Evolutionary conservation across 1,140 invertebrate species (phyloP).

Genomic region (Drosophila seguyi): DNA sequence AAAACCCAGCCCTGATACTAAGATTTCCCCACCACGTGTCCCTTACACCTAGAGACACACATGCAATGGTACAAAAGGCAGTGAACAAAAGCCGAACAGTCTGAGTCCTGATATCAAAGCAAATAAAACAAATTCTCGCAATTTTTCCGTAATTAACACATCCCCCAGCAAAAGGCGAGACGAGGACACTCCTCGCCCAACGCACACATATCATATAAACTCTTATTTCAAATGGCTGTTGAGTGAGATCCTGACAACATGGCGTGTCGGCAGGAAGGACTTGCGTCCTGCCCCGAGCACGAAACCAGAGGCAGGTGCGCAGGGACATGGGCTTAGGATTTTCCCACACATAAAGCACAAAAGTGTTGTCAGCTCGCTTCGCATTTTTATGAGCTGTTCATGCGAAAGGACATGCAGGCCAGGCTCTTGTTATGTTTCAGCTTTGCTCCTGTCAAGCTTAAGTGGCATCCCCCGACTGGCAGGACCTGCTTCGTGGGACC

Average conservation of each 20-base stretch:
- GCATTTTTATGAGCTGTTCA: slow-evolving; percentile 75
- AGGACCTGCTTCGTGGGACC: slow-evolving; percentile 30
- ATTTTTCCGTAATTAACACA: slow-evolving; percentile 83
- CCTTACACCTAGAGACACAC: slow-evolving; percentile 14
- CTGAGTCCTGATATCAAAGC: slow-evolving; percentile 76
- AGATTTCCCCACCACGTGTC: slow-evolving; percentile 4
- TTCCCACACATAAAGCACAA: slow-evolving; percentile 65
- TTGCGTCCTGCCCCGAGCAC: slow-evolving; percentile 55
- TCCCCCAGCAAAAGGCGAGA: slow-evolving; percentile 53
- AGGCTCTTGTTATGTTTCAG: slow-evolving; percentile 27
- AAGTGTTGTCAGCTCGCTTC: slow-evolving; percentile 69
- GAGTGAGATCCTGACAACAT: slow-evolving; percentile 66
- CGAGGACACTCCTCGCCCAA: slow-evolving; percentile 20
- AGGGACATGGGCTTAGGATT: slow-evolving; percentile 27
- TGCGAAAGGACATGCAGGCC: slow-evolving; percentile 72
- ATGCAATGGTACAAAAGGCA: slow-evolving; percentile 35
- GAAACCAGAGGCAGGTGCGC: slow-evolving; percentile 40
- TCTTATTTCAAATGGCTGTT: slow-evolving; percentile 50
- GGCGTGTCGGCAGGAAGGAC: slow-evolving; percentile 42
- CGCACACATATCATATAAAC: slow-evolving; percentile 41
- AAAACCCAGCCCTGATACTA: slow-evolving; percentile 33
- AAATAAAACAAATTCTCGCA: slow-evolving; percentile 81
- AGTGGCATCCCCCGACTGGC: slow-evolving; percentile 52
- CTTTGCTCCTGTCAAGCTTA: slow-evolving; percentile 72
- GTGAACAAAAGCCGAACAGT: slow-evolving; percentile 46